Base-by-base conservation (phyloP, 2,113 vertebrate genomes). In the Gopherus evgoodei region DNA sequence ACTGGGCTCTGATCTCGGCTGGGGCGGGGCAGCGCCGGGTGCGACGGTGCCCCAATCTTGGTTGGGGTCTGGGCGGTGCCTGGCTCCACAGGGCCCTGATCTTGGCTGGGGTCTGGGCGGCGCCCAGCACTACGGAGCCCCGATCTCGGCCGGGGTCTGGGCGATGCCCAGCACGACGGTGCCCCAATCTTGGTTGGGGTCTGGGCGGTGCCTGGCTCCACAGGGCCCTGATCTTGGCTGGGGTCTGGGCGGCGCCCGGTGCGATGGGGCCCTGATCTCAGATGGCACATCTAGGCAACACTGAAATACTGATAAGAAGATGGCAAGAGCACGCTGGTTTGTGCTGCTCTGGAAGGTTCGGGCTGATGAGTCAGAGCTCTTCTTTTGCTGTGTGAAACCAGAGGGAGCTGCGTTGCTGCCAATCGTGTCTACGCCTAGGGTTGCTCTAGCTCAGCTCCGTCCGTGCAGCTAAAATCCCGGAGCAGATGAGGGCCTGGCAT, bases 71-170 rank as follows among this genome's bases (percentile, higher is more conserved):
- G 53, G 53, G 53, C 7, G 22, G 53, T 3, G 53, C 53, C 53
- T 6, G 21, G 6, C 29, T 2, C 59, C 13, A 31, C 6, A 12
- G 27, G 12, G 59, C 50, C 14, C 50, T 52, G 50, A 16, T 52
- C 44, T 44, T 7, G 6, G 53, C 7, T 7, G 19, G 11, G 59
- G 11, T 62, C 29, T 62, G 53, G 49, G 49, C 53, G 7, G 53
- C 1, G 19, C 53, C 53, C 7, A 6, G 53, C 53, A 0, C 6
- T 7, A 54, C 19, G 3, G 24, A 22, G 24, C 54, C 4, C 54
- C 10, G 54, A 56, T 56, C 54, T 56, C 22, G 21, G 21, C 9
- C 3, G 3, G 53, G 53, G 21, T 54, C 12, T 31, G 25, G 59
- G 27, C 11, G 9, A 5, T 3, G 29, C 53, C 53, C 7, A 19